Percentiles rank a stretch among this genome's conserved stretches.
These are phyloP conservation scores for Noctua comes DNA, from an alignment of 2,888 invertebrate species.

Conservation along the genomic window DNA sequence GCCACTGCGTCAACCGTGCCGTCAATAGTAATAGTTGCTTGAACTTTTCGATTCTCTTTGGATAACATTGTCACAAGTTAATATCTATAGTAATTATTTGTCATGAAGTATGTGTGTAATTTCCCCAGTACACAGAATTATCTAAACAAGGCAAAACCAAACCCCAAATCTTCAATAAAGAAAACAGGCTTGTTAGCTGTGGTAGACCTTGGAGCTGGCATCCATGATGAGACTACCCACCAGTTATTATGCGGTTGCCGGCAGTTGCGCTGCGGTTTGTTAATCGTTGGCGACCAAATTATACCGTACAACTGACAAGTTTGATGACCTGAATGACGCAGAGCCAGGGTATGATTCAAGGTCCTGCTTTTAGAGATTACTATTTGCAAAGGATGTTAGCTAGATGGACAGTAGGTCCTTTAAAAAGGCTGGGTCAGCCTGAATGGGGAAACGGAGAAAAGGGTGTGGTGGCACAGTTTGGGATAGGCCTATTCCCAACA, in stretches of 20 bases:
- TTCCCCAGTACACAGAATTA: neutral
- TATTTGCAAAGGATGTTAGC: neutral
- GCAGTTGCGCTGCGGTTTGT: slow-evolving; percentile 45
- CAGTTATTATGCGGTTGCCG: slow-evolving; percentile 54
- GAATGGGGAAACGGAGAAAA: neutral
- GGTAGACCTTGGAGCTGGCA: slow-evolving; percentile 47
- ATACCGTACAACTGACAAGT: slow-evolving; percentile 3
- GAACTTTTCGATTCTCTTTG: neutral
- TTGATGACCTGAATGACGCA: slow-evolving; percentile 31
- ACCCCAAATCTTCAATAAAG: slow-evolving; percentile 7
- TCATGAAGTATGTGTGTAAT: neutral
- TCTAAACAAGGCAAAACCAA: neutral
- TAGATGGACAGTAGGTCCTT: neutral
- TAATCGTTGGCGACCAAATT: slow-evolving; percentile 38
- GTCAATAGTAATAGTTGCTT: neutral
- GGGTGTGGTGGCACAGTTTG: neutral
- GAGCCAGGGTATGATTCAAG: neutral
- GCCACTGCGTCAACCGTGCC: neutral
- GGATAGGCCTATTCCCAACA: neutral
- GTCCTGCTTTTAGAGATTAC: neutral
- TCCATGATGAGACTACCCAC: slow-evolving; percentile 17
- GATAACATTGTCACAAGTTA: neutral
- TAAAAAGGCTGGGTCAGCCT: neutral
- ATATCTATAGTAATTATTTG: too few species aligned
- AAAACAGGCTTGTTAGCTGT: slow-evolving; percentile 17